Percentiles rank a stretch among this genome's conserved stretches.
Conservation (phyloP, 2,113 vertebrate genomes). For the Callorhinus ursinus region DNA sequence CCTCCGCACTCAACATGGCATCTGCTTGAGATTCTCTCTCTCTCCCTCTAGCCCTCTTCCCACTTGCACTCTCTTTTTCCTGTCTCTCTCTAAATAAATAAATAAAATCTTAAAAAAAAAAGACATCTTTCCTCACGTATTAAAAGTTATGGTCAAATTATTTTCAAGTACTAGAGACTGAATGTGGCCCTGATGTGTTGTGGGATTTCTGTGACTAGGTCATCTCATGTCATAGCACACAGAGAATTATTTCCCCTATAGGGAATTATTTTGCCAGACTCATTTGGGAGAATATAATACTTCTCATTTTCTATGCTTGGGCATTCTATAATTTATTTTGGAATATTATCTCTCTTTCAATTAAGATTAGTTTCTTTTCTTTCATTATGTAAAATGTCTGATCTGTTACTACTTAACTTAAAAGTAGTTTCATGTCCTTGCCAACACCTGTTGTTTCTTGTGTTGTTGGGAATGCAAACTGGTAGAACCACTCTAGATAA, state of each 20-base stretch:
- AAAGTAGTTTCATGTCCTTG: background rate
- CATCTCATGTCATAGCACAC: background rate
- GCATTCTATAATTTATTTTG: background rate
- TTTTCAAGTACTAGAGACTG: background rate
- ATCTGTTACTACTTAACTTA: background rate
- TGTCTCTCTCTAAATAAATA: background rate
- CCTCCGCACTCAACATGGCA: background rate
- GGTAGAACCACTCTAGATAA: background rate
- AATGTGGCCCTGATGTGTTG: background rate
- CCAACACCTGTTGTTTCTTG: background rate
- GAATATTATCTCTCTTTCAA: background rate
- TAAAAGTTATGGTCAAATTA: background rate
- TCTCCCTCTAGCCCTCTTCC: background rate
- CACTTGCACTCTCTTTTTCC: background rate
- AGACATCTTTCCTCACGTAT: background rate
- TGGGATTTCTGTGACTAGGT: background rate
- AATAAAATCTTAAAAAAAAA: background rate
- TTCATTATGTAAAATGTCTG: background rate
- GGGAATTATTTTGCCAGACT: background rate
- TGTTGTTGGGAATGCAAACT: background rate
- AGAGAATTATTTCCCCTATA: background rate
- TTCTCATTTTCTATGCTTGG: background rate
- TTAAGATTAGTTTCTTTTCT: background rate
- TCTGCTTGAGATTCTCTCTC: background rate
- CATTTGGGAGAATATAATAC: background rate